Percentiles rank a stretch among this genome's conserved stretches.
Evolutionary conservation across 2,888 invertebrate genomes (phyloP).

Genomic region (Chrysotoxum bicinctum): DNA sequence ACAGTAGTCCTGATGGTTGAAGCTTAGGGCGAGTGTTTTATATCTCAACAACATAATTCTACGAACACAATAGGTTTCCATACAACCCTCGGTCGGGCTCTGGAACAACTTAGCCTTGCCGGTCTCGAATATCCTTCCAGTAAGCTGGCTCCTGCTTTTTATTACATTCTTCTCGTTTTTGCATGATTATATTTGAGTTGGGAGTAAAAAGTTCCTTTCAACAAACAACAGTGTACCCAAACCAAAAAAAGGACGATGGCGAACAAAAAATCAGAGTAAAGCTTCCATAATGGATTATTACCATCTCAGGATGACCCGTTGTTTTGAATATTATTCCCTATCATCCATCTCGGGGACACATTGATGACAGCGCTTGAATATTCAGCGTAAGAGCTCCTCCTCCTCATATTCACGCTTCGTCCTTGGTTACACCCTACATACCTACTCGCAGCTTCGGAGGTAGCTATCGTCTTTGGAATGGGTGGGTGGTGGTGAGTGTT

Average conservation of each 20-base stretch:
- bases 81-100: constrained; percentile 13
- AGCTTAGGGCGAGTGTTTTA: constrained; percentile 26
- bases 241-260: background rate
- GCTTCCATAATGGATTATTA: constrained; percentile 66
- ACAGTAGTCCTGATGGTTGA: background rate
- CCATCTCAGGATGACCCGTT: constrained; percentile 67
- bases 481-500: background rate
- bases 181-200: constrained; percentile 36
- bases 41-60: constrained; percentile 30
- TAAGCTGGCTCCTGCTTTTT: constrained; percentile 4
- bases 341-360: constrained; percentile 60
- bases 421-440: background rate
- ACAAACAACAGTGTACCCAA: background rate
- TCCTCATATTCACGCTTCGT: constrained; percentile 10
- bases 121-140: constrained; percentile 1
- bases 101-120: constrained; percentile 15
- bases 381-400: constrained; percentile 47
- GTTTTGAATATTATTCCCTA: constrained; percentile 53
- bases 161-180: constrained; percentile 17
- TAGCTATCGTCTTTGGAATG: background rate
- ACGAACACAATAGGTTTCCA: constrained; percentile 14
- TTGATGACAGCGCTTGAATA: constrained; percentile 67
- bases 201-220: constrained; percentile 12
- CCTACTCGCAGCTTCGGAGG: background rate
- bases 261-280: constrained; percentile 44